Evolutionary conservation across 2,888 invertebrate species (phyloP).

Genomic region (Clunio marinus): DNA sequence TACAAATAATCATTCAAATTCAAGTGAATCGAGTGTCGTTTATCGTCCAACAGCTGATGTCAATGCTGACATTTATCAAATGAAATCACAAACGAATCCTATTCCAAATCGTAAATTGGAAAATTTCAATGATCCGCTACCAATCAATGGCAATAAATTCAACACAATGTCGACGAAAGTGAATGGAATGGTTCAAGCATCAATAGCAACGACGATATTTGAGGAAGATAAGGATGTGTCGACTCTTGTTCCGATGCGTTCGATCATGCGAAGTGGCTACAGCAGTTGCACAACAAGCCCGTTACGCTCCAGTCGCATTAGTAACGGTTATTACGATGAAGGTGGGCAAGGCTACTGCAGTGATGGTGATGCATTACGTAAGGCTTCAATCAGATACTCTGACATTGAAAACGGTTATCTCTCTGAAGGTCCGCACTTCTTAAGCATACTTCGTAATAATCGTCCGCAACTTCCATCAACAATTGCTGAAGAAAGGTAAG

Average conservation of each 20-base stretch:
- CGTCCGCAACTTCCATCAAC: slow-evolving; percentile 53
- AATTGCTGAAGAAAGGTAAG: slow-evolving; percentile 59
- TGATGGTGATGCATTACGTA: slow-evolving; percentile 81
- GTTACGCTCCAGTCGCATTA: slow-evolving; percentile 51
- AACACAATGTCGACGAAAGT: slow-evolving; percentile 50
- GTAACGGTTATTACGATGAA: slow-evolving; percentile 68
- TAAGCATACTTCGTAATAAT: slow-evolving; percentile 50
- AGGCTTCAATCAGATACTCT: slow-evolving; percentile 53
- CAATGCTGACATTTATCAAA: slow-evolving; percentile 47
- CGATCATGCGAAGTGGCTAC: slow-evolving; percentile 76
- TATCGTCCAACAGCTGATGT: slow-evolving; percentile 65
- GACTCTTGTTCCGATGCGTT: slow-evolving; percentile 60
- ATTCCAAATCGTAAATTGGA: slow-evolving; percentile 55
- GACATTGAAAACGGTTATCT: slow-evolving; percentile 89
- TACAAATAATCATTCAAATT: slow-evolving; percentile 65
- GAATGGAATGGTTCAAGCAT: slow-evolving; percentile 40
- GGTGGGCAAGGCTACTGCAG: slow-evolving; percentile 75
- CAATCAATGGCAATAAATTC: slow-evolving; percentile 48
- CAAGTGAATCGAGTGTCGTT: slow-evolving; percentile 68
- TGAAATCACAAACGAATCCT: slow-evolving; percentile 45
- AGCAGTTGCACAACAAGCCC: slow-evolving; percentile 65
- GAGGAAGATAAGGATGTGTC: slow-evolving; percentile 48
- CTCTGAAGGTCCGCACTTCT: slow-evolving; percentile 71
- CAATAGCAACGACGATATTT: slow-evolving; percentile 44
- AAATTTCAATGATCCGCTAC: slow-evolving; percentile 32